Conservation (phyloP, 2,888 invertebrate genomes). For the Xylocampa areola region DNA sequence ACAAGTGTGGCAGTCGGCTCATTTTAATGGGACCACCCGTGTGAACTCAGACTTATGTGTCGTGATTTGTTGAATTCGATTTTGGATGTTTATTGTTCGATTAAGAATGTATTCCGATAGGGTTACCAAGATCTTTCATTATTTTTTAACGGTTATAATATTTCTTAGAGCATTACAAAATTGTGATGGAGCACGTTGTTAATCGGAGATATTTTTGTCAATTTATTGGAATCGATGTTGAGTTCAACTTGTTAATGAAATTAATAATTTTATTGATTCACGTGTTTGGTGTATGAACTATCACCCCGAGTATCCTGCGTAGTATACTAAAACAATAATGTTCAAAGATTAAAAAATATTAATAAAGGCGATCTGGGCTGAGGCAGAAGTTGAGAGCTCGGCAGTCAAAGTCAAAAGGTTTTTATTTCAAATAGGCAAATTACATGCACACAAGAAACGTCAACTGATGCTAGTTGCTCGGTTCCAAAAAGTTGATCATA, state of each 20-base stretch:
- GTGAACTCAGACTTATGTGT: constrained; percentile 65
- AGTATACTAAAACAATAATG: too few relatives aligned
- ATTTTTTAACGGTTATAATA: constrained; percentile 38
- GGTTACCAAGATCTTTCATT: constrained; percentile 40
- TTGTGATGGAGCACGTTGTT: constrained; percentile 25
- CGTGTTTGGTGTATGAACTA: too few relatives aligned
- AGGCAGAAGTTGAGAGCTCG: too few relatives aligned
- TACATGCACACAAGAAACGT: too few relatives aligned
- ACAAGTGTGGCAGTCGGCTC: constrained; percentile 75
- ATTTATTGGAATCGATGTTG: constrained; percentile 31
- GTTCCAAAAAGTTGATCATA: too few relatives aligned
- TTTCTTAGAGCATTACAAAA: constrained; percentile 24
- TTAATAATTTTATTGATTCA: too few relatives aligned
- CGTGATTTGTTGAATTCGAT: constrained; percentile 60
- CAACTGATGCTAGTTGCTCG: too few relatives aligned
- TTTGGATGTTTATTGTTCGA: constrained; percentile 54
- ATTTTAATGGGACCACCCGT: constrained; percentile 83
- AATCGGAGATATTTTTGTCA: not conserved
- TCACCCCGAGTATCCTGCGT: too few relatives aligned
- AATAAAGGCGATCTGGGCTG: too few relatives aligned
- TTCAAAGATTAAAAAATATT: too few relatives aligned
- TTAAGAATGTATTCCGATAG: constrained; percentile 45
- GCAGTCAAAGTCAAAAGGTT: too few relatives aligned
- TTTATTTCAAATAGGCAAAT: too few relatives aligned
- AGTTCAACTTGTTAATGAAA: constrained; percentile 18